A percentile compares a stretch with the other conserved stretches of the same genome.
Evolutionary conservation across 2,888 invertebrate species (phyloP).

Genomic region (Dione juno): DNA sequence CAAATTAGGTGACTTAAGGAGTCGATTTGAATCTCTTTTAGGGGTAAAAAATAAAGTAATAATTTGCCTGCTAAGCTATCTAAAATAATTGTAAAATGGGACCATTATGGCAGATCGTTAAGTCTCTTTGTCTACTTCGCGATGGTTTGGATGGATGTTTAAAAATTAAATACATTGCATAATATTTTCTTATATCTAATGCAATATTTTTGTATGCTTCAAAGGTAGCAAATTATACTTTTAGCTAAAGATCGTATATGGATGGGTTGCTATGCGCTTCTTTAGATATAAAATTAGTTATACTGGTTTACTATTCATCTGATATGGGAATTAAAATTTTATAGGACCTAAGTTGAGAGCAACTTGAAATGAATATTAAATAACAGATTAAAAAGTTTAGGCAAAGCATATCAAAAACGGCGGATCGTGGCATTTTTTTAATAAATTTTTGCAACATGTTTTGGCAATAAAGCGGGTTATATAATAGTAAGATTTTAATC

Average conservation of each 20-base stretch:
- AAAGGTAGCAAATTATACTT: not conserved
- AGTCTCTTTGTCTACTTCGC: no score
- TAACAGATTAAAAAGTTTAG: conserved; percentile 14
- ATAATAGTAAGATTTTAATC: no score
- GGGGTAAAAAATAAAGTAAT: no score
- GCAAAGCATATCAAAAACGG: not conserved
- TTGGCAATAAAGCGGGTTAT: not conserved
- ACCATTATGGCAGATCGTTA: no score
- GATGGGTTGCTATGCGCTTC: conserved; percentile 12
- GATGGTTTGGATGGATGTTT: no score
- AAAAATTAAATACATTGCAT: no score
- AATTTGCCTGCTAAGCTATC: no score
- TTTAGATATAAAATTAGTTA: conserved; percentile 13
- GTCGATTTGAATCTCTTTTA: no score
- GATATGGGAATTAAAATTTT: conserved; percentile 17
- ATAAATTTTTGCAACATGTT: not conserved
- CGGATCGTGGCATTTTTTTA: not conserved
- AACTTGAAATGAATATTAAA: conserved; percentile 10
- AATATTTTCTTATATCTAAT: not conserved
- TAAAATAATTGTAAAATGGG: no score
- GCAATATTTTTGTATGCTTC: not conserved
- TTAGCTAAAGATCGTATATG: conserved; percentile 32
- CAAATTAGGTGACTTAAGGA: no score
- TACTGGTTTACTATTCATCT: conserved; percentile 19
- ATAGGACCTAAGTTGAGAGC: conserved; percentile 1